Conservation (phyloP, 1,140 invertebrate genomes). For the Drosophila neocordata region DNA sequence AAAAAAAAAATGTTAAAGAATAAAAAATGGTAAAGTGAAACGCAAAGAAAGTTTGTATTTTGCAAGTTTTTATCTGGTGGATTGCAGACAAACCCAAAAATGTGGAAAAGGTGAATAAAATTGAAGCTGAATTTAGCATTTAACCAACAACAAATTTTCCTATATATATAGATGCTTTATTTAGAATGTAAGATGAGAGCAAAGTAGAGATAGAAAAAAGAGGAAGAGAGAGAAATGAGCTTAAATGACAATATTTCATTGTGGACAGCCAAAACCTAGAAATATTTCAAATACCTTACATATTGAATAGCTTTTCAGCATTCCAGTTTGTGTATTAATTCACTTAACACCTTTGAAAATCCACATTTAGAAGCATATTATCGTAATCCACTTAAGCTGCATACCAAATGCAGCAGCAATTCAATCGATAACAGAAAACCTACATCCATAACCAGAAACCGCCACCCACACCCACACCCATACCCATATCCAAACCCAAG, state of each 20-base stretch:
- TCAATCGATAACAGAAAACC: slow-evolving; percentile 33
- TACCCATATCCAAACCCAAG: neutral
- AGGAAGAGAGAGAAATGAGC: no score
- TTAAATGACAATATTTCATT: neutral
- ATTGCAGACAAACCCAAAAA: slow-evolving; percentile 34
- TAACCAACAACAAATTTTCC: neutral
- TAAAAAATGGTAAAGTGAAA: slow-evolving; percentile 22
- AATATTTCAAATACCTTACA: neutral
- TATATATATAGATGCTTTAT: no score
- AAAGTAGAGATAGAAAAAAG: no score
- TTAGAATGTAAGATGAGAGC: no score
- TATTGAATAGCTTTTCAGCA: slow-evolving; percentile 3
- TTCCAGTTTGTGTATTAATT: slow-evolving; percentile 38
- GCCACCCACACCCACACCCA: neutral
- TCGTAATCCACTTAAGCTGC: slow-evolving; percentile 54
- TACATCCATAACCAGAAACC: slow-evolving; percentile 6
- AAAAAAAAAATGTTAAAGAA: slow-evolving; percentile 26
- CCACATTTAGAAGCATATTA: slow-evolving; percentile 37
- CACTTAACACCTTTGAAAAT: slow-evolving; percentile 41
- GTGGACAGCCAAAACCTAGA: neutral
- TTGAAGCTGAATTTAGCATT: slow-evolving; percentile 34
- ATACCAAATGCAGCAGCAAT: slow-evolving; percentile 35
- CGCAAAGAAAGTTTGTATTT: slow-evolving; percentile 20
- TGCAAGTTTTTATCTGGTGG: slow-evolving; percentile 52
- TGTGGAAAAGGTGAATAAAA: slow-evolving; percentile 6